Percentiles rank a stretch among this genome's conserved stretches.
phyloP scores from a whole-genome alignment of 2,113 vertebrate species.

The Tachuris rubrigastra region DNA sequence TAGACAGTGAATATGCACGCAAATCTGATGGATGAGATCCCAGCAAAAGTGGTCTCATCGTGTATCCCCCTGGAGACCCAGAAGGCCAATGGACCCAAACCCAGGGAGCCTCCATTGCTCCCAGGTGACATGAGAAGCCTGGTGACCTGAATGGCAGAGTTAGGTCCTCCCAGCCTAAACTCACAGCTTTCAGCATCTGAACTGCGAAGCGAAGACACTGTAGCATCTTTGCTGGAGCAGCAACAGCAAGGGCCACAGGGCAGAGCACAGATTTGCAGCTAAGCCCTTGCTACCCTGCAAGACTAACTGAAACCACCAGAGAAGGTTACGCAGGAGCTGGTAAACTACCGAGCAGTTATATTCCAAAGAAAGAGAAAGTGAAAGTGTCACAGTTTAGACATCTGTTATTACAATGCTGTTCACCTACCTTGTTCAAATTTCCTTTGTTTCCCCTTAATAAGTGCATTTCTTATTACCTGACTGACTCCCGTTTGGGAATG shows the following conservation, averaged over 20 bases:
- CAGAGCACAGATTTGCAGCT: background rate
- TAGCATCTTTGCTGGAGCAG: background rate
- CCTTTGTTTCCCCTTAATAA: background rate
- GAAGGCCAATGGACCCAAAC: background rate
- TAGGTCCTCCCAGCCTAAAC: background rate
- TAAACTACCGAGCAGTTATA: background rate
- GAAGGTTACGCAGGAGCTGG: background rate
- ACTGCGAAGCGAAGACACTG: background rate
- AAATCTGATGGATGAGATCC: background rate
- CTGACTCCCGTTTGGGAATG: background rate
- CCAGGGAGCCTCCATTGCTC: background rate
- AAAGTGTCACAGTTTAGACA: background rate
- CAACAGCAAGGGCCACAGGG: background rate
- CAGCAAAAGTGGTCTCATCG: fast-evolving
- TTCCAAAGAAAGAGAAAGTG: background rate
- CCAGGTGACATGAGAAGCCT: background rate
- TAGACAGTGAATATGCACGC: background rate
- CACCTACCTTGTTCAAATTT: background rate
- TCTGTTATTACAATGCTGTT: background rate
- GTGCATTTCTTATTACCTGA: background rate
- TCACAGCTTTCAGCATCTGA: background rate
- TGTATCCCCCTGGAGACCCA: background rate
- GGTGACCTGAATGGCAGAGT: background rate
- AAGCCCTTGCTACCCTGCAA: background rate
- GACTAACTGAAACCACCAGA: background rate